These are phyloP conservation scores for Brassicogethes aeneus DNA, from an alignment of 2,888 invertebrate genomes.

Conservation along the genomic window DNA sequence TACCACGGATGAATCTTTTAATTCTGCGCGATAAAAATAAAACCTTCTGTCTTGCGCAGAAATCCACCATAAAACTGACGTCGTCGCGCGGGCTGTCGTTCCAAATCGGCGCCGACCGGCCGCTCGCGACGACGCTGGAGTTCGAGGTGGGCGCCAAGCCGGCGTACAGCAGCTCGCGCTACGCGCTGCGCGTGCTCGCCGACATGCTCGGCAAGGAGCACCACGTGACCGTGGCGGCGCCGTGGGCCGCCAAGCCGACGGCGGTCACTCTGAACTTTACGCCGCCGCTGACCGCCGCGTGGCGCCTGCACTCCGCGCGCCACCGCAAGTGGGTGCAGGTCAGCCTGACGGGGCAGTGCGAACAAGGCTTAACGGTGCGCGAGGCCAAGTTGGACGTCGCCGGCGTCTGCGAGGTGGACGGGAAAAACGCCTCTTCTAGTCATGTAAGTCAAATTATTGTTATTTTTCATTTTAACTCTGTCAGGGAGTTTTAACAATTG, in stretches of 20 bases:
- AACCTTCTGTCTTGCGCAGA: too few relatives aligned
- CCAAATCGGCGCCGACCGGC: slow-evolving; percentile 37
- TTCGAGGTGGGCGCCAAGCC: slow-evolving; percentile 31
- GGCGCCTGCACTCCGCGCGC: slow-evolving; percentile 76
- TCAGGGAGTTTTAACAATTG: too few relatives aligned
- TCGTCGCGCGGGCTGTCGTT: slow-evolving; percentile 61
- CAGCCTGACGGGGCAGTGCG: slow-evolving; percentile 51
- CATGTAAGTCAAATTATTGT: too few relatives aligned
- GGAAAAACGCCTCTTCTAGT: slow-evolving; percentile 30
- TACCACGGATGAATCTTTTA: too few relatives aligned
- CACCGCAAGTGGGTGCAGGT: slow-evolving; percentile 81
- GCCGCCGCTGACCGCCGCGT: slow-evolving; percentile 71
- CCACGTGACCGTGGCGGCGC: slow-evolving; percentile 61
- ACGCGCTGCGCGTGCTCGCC: slow-evolving; percentile 55
- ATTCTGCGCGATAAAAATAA: too few relatives aligned
- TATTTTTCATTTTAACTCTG: too few relatives aligned
- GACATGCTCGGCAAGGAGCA: slow-evolving; percentile 61
- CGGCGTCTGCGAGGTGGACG: slow-evolving; percentile 25
- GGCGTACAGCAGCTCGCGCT: slow-evolving; percentile 31
- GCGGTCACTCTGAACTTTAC: slow-evolving; percentile 70
- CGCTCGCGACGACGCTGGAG: slow-evolving; percentile 45
- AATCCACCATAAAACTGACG: slow-evolving; percentile 51
- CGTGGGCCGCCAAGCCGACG: slow-evolving; percentile 68
- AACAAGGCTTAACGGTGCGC: slow-evolving; percentile 27
- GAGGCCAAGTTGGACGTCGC: slow-evolving; percentile 27